Evolutionary conservation across 2,888 invertebrate species (phyloP).

Genomic region (Trichopria drosophilae): DNA sequence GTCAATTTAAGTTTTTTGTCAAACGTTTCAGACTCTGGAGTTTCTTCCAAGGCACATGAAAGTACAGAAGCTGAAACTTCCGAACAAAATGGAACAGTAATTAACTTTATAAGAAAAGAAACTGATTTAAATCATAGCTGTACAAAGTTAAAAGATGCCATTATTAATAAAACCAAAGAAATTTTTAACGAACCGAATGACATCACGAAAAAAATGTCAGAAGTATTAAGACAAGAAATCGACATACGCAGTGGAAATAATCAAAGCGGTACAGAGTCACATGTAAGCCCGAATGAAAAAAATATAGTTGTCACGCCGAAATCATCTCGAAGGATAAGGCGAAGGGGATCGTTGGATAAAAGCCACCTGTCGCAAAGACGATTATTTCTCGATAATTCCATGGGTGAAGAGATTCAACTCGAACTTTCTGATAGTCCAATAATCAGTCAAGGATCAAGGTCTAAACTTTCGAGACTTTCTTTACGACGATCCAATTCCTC

Average conservation of each 20-base stretch:
- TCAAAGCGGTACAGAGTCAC: not conserved
- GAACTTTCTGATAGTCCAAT: conserved; percentile 30
- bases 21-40: conserved; percentile 39
- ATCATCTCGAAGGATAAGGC: not conserved
- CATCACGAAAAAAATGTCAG: conserved; percentile 35
- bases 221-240: conserved; percentile 23
- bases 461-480: conserved; percentile 9
- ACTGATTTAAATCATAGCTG: conserved; percentile 29
- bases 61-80: conserved; percentile 9
- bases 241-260: not conserved
- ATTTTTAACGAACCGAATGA: conserved; percentile 42
- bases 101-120: conserved; percentile 7
- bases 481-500: conserved; percentile 7
- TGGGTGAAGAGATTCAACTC: not conserved
- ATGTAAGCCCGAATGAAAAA: not conserved
- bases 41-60: conserved; percentile 31
- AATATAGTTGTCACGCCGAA: conserved; percentile 3
- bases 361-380: not conserved
- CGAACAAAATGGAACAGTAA: conserved; percentile 1
- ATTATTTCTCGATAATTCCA: not conserved
- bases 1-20: conserved; percentile 49
- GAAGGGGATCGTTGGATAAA: not conserved
- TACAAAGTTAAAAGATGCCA: conserved; percentile 40
- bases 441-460: conserved; percentile 29
- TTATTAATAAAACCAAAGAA: conserved; percentile 44